Base-by-base conservation (phyloP, 2,888 invertebrate species). In the Muscina levida region DNA sequence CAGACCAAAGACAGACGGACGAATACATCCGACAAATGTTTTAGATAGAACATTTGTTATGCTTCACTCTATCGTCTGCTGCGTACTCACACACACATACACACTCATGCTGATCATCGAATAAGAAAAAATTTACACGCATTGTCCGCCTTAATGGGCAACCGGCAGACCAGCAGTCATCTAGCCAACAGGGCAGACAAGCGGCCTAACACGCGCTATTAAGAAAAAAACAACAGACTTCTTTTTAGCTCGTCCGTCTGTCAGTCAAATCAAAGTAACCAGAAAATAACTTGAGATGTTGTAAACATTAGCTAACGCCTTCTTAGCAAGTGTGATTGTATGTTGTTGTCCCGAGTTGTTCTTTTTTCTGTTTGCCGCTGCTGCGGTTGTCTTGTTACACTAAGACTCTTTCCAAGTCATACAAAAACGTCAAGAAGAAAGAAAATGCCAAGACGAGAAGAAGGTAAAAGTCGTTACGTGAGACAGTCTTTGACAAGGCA, bases 281-380 rank as follows among this genome's bases (percentile, higher is more conserved):
- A 77, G 81, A 74, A 74, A 77, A 81, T 72, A 71, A 77, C 74
- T 62, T 77, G 56, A 77, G 62, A 81, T 67, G 62, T 81, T 81
- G 77, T 74, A 77, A 72, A 62, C 74, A 74, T 72, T 56, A 74
- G 71, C 77, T 72, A 71, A 81, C 77, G 77, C 80, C 80, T 81
- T 46, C 59, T 24, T 26, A 72, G 73, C 44, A 75, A 66, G 31
- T 46, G 62, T 22, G 66, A 59, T 39, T 53, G 71, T 68, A 31
- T n/a, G 11, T 46, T 15, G 48, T 76, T 15, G 11, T 44, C 19
- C 8, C 17, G 13, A 1, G 8, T 15, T 56, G n/a, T 56, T 15
- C 42, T 39, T n/a, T n/a, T n/a, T n/a, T n/a, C n/a, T n/a, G n/a
- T n/a, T n/a, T 62, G 62, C 39, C 22, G 19, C 62, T 62, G 19